Base-by-base conservation (phyloP, 2,888 invertebrate genomes). In the Chloromyia formosa region DNA sequence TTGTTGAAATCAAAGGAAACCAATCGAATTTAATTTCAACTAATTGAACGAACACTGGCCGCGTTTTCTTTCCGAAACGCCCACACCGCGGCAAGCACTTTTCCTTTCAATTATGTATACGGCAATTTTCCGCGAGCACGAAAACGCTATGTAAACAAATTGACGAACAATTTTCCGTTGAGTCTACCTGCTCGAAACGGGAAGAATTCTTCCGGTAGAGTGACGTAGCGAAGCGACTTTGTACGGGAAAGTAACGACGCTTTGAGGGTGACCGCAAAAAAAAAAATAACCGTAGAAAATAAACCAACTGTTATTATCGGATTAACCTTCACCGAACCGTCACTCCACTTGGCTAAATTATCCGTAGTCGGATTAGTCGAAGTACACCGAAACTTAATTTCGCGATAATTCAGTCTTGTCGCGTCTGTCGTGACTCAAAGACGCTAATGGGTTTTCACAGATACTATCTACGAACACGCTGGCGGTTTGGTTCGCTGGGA, bases 391-490 rank as follows among this genome's bases (percentile, higher is more conserved):
- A 12, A 66, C 14, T 66, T 22, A 23, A 45, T 66, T 27, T 22
- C 10, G 66, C 16, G 22, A 49, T 66, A 66, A 66, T 45, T 66
- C 49, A 66, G 45, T 66, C 66, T 22, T 12, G 35, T 16, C 66
- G 66, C 66, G 66, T 49, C 49, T 20, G 5, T 22, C 62, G 42
- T 5, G 42, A 40, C 62, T 16, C 62, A 20, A 35, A 42, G 40
- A n/a, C 22, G 7, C 60, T 62, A 35, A 35, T 35, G 27, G 27
- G 27, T 4, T 35, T 35, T 35, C 27, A 35, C 27, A 4, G 27
- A 35, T 35, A 35, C 27, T 35, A 7, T 35, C 3, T 35, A 35
- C 27, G 27, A n/a, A n/a, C n/a, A n/a, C n/a, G n/a, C n/a, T n/a
- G n/a, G n/a, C n/a, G n/a, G n/a, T n/a, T n/a, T 35, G 7, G 7